Base-by-base conservation (phyloP, 2,888 invertebrate species). In the Rhopalosiphum nymphaeae region DNA sequence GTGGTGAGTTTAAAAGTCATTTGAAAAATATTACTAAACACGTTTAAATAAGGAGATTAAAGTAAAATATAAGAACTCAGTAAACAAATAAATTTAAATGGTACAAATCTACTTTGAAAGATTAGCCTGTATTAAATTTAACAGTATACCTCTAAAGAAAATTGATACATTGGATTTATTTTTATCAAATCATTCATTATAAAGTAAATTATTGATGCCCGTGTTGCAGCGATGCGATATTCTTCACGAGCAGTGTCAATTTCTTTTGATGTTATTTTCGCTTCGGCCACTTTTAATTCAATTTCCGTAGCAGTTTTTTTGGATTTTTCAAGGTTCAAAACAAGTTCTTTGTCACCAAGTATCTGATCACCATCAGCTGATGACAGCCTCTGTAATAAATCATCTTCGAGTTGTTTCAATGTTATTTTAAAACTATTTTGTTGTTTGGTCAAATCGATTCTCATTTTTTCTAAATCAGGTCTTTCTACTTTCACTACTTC, bases 401-500 rank as follows among this genome's bases (percentile, higher is more conserved):
- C 98, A 95, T 99, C 99, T 96, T 99, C 99, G n/a, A 99, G 96
- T 89, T 97, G 97, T 96, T 99, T 99, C 44, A 99, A 96, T 0
- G 98, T 98, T 94, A 99, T 99, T 96, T 99, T 99, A 96, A 99
- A 99, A 95, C 98, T 98, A 95, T 99, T 99, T 95, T 99, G 99
- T 95, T 98, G 98, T 95, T 98, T 98, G 0, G 99, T 99, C 25
- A 99, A 25, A 25, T 92, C 84, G 92, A 96, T 97, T 95, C 99
- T 98, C 94, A 98, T 96, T 9, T 97, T 96, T 96, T 99, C 99
- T 94, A 99, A 96, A 96, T 99, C 99, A 0, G 99, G 99, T 95
- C 99, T 96, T 96, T 99, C 99, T 0, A 97, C 97, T 96, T 98
- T 98, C 0, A 99, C 99, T 13, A 99, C 99, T 96, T 98, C 98